Evolutionary conservation across 1,140 invertebrate species (phyloP), one percentile per base, ranked within the genome.

Genomic region (Ladona fulva): DNA sequence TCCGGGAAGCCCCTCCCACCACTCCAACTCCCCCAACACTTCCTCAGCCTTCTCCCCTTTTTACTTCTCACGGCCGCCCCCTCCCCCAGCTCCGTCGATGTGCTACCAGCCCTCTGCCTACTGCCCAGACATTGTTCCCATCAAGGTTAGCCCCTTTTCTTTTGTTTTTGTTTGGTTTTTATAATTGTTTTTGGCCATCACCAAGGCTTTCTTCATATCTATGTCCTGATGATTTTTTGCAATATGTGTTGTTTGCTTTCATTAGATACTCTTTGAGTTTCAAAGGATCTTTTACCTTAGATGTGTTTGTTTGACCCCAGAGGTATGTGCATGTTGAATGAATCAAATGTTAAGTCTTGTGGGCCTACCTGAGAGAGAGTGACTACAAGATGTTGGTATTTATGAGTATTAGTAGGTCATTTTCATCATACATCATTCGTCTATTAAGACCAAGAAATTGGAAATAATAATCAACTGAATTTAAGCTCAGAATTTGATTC

Each of bases 61-160:
- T n/a, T 25, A 42, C 10, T 25, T 25, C 74, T 25, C 74, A 3
- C 24, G 74, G 10, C 37, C 74, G 19, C 37, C 74, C 24, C 74
- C 74, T 19, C 74, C 74, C 74, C 74, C 74, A 75, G 29, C 24
- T 75, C 74, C 37, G 74, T 42, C 24, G 52, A 66, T 66, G 52
- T 66, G 52, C 52, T 66, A 66, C 52, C 52, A 66, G 52, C 52
- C 52, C 52, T 66, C 84, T 59, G 81, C 84, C 81, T 87, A 84
- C 86, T 87, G 86, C 85, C 90, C 89, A 81, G 90, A 91, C 83
- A 87, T 91, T 85, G 89, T 92, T 83, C 89, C 90, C 80, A 90
- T 92, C 83, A 88, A 92, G 89, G 89, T 92, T 90, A 66, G 52
- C 52, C 52, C 52, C 29, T 24, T 77, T 25, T 75, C 78, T 74